Conservation (phyloP, 2,113 vertebrate genomes). For the Natator depressus region DNA sequence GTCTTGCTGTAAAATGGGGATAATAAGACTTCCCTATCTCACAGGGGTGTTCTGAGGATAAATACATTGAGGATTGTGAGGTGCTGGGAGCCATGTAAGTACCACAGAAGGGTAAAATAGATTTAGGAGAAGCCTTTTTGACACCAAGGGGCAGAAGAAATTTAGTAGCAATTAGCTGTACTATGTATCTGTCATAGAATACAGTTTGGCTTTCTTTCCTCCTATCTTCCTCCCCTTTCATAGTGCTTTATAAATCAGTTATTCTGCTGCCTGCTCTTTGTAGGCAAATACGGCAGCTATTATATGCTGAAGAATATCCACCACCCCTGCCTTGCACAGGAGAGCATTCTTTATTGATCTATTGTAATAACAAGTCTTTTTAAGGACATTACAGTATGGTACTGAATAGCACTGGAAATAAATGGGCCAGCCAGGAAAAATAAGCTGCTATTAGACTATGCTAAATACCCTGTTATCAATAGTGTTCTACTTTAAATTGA, state of each 20-base stretch:
- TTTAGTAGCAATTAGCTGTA: background rate
- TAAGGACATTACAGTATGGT: background rate
- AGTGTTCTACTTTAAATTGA: background rate
- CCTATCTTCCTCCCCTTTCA: background rate
- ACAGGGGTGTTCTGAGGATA: background rate
- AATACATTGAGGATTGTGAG: background rate
- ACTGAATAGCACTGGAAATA: background rate
- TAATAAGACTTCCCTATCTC: background rate
- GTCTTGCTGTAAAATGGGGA: background rate
- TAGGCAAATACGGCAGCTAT: background rate
- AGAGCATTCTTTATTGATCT: background rate
- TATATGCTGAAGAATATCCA: background rate
- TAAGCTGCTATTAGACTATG: background rate
- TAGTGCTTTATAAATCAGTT: slow-evolving; percentile 18
- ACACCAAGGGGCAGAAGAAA: slow-evolving; percentile 7
- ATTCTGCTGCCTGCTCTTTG: background rate
- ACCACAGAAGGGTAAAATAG: background rate
- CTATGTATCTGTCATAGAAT: background rate
- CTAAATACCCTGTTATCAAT: background rate
- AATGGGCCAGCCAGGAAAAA: background rate
- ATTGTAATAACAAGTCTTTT: background rate
- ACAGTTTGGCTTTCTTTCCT: background rate
- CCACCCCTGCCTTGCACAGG: background rate
- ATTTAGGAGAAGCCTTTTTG: background rate
- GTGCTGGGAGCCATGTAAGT: background rate